Evolutionary conservation across 2,888 invertebrate species (phyloP), one percentile per base, ranked within the genome.

Genomic region (Idaea aversata): DNA sequence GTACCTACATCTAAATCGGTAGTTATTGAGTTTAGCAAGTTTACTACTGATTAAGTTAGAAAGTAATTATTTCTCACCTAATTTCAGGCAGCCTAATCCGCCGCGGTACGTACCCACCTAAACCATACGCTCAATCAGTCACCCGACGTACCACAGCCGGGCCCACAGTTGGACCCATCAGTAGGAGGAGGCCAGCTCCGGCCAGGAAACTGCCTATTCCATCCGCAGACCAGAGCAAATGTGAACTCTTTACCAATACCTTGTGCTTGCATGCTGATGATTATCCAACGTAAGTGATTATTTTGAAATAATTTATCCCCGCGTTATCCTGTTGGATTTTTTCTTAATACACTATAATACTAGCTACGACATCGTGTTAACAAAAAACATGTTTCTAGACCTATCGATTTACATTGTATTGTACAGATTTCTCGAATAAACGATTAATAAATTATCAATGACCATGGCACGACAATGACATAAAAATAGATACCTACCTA

Each of bases 191-290:
- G 67, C 86, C 88, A 13, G 69, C 77, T 3, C 87, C 88, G 15
- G 78, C 83, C 16, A 80, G 86, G 68, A 91, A 87, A 70, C 89
- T 85, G 16, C 86, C 81, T 0, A 63, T 67, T 65, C 64, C 74
- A n/a, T 61, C 72, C 5, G 69, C 67, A 1, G 88, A 87, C 71
- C 88, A 78, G 65, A 85, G 75, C 75, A 93, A 93, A 63, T 96
- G 96, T 78, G 95, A 95, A 77, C 93, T 95, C 70, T 96, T 96
- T 77, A 95, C 95, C 4, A 95, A 95, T 75, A 95, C 95, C 3
- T 90, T 97, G 76, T 97, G 97, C 80, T 88, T 97, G 63, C 95
- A 95, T 70, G 94, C 95, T 34, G 94, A 94, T 10, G 96, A 97
- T 81, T 97, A 97, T 87, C 97, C 97, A 36, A 94, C 95, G 97